A percentile compares a stretch with the other conserved stretches of the same genome.
These are phyloP conservation scores for Leucophenga montana DNA, from an alignment of 2,888 invertebrate genomes.

Conservation along the genomic window DNA sequence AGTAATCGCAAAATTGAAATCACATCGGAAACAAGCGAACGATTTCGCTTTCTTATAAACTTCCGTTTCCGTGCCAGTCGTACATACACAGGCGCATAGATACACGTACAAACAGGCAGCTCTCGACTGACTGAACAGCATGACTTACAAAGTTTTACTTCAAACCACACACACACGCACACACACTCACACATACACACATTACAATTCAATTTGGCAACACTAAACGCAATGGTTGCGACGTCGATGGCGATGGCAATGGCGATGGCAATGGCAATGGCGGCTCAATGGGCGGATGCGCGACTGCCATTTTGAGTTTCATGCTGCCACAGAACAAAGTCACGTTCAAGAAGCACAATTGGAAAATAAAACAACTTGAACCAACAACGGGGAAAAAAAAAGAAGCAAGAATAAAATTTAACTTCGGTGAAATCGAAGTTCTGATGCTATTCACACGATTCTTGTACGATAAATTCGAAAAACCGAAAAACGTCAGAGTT, in stretches of 20 bases:
- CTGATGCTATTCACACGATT: too few relatives aligned
- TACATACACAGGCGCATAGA: constrained; percentile 28
- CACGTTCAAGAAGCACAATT: constrained; percentile 25
- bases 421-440: too few relatives aligned
- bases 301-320: too few relatives aligned
- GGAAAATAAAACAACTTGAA: too few relatives aligned
- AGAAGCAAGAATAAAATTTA: too few relatives aligned
- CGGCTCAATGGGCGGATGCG: not conserved
- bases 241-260: not conserved
- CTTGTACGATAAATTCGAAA: too few relatives aligned
- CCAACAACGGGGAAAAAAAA: too few relatives aligned
- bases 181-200: constrained; percentile 31
- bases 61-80: constrained; percentile 51
- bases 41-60: constrained; percentile 60
- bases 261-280: not conserved
- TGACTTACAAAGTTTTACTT: constrained; percentile 8
- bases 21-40: constrained; percentile 52
- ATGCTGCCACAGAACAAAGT: constrained; percentile 16
- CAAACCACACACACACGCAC: constrained; percentile 15
- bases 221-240: constrained; percentile 45
- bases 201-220: constrained; percentile 60
- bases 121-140: not conserved
- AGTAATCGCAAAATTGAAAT: constrained; percentile 64
- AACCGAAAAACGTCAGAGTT: too few relatives aligned
- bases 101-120: constrained; percentile 15